Conservation (phyloP, 2,888 invertebrate genomes). For the Coleophora flavipennella region DNA sequence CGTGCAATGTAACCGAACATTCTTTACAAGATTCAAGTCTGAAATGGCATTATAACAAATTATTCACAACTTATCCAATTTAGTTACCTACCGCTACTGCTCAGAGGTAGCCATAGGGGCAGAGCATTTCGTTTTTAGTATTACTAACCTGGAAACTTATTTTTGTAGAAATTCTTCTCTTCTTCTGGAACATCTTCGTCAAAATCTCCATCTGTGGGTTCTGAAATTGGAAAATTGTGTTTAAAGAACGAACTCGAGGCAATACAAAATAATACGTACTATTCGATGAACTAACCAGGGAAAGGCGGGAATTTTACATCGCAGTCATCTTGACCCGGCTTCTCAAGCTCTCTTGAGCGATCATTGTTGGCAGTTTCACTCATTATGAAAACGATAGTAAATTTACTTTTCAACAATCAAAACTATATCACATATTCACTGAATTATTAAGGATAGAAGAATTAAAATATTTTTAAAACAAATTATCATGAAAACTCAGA, state of each 20-base stretch:
- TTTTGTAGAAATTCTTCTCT: constrained; percentile 64
- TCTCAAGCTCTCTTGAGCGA: constrained; percentile 37
- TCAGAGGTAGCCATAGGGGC: too few species aligned
- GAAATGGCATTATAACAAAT: constrained; percentile 27
- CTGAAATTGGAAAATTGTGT: constrained; percentile 28
- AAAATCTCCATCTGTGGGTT: constrained; percentile 59
- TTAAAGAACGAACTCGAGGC: not conserved
- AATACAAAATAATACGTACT: not conserved
- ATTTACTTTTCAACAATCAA: too few species aligned
- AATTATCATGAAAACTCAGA: too few species aligned
- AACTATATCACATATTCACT: too few species aligned
- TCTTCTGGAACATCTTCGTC: constrained; percentile 67
- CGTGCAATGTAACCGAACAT: constrained; percentile 79
- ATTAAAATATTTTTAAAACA: too few species aligned
- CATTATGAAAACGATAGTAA: constrained; percentile 31
- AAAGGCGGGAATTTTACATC: constrained; percentile 57
- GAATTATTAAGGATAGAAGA: too few species aligned
- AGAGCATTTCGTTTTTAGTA: too few species aligned
- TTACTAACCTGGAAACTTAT: constrained; percentile 57
- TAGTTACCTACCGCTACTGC: too few species aligned
- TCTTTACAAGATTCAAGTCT: constrained; percentile 74
- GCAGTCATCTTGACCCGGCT: constrained; percentile 45
- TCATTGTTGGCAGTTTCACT: constrained; percentile 43
- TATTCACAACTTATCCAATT: too few species aligned
- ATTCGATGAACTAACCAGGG: constrained; percentile 44